These are phyloP conservation scores for Phyto melanocephala DNA, from an alignment of 2,888 invertebrate genomes.

Conservation along the genomic window DNA sequence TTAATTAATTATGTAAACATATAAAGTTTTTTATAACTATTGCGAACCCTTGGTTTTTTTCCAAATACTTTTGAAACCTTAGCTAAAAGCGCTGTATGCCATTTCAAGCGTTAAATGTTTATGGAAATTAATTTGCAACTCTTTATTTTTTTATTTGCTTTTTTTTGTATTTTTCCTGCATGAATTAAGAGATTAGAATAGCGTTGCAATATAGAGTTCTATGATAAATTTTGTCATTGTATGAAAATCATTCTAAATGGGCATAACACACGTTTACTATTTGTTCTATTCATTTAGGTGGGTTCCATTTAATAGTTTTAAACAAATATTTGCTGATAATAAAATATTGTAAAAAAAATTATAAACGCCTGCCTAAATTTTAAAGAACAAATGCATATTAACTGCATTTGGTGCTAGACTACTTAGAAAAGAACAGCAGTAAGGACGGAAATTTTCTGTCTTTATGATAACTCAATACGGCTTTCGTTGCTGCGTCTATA, in stretches of 20 bases:
- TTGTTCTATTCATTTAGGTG: constrained; percentile 25
- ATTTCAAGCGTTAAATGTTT: constrained; percentile 66
- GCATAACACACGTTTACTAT: constrained; percentile 33
- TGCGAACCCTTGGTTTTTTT: background rate
- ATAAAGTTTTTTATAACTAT: constrained; percentile 64
- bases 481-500: no score
- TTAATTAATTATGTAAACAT: constrained; percentile 75
- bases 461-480: no score
- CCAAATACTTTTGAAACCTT: background rate
- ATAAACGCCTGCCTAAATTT: background rate
- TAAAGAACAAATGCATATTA: background rate
- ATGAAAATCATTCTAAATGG: constrained; percentile 40
- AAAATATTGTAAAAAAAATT: constrained; percentile 12
- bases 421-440: no score
- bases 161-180: constrained; percentile 64
- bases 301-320: constrained; percentile 56
- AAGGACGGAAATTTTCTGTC: no score
- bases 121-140: constrained; percentile 76
- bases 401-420: background rate
- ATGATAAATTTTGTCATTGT: background rate
- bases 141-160: constrained; percentile 58
- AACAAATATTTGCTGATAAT: constrained; percentile 58
- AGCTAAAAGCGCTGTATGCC: background rate
- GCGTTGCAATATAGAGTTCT: background rate
- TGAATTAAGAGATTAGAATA: constrained; percentile 75